These are phyloP conservation scores for Enteromius unitaeniatus DNA, from an alignment of 2,797 vertebrate genomes.

Conservation along the genomic window DNA sequence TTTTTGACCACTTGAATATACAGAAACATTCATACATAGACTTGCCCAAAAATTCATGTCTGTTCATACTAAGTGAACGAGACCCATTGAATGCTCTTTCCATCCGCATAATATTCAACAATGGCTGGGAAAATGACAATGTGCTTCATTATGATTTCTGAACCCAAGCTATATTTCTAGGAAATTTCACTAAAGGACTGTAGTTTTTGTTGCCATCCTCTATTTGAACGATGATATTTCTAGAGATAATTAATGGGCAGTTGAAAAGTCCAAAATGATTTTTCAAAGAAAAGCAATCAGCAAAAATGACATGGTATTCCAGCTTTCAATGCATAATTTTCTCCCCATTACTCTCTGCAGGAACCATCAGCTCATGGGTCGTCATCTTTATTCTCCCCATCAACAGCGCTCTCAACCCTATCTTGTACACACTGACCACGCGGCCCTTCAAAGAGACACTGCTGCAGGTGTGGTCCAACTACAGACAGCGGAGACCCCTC, in stretches of 20 bases:
- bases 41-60: background rate
- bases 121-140: background rate
- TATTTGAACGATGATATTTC: background rate
- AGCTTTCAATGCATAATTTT: slow-evolving; percentile 13
- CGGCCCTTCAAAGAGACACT: slow-evolving; percentile 97
- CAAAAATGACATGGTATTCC: background rate
- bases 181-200: background rate
- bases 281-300: slow-evolving; percentile 15
- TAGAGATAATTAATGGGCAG: slow-evolving; percentile 1
- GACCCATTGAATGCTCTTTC: background rate
- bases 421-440: slow-evolving; percentile 96
- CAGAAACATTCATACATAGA: background rate
- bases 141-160: background rate
- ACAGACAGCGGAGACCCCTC: slow-evolving; percentile 83
- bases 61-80: background rate
- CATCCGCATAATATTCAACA: background rate
- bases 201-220: background rate
- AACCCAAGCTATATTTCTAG: background rate
- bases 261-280: slow-evolving; percentile 11
- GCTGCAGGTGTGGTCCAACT: slow-evolving; percentile 91
- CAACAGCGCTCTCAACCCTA: slow-evolving; percentile 96
- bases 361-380: slow-evolving; percentile 96
- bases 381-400: slow-evolving; percentile 98
- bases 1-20: background rate
- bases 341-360: slow-evolving; percentile 68